Evolutionary conservation across 2,113 vertebrate species (phyloP).

Genomic region (Struthio camelus): DNA sequence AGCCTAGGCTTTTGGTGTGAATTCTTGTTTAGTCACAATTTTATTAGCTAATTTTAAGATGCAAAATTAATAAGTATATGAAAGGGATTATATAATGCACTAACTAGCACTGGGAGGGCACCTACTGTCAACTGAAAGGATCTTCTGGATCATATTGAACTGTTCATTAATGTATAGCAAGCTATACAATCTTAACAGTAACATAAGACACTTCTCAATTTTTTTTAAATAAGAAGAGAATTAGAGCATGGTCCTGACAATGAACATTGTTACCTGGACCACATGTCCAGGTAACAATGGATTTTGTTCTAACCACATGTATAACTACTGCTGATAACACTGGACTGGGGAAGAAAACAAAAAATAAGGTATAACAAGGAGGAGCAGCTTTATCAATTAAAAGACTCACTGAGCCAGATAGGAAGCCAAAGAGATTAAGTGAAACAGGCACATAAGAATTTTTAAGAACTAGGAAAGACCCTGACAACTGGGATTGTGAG

Average conservation of each 20-base stretch:
- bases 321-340: background rate
- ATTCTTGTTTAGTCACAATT: background rate
- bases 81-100: background rate
- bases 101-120: background rate
- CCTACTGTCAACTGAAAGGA: background rate
- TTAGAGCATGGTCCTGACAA: background rate
- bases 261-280: background rate
- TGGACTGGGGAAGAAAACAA: background rate
- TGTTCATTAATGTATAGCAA: background rate
- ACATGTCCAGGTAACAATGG: background rate
- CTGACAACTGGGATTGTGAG: background rate
- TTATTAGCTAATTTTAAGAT: background rate
- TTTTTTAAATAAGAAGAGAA: background rate
- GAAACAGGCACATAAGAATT: background rate
- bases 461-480: background rate
- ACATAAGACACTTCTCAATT: background rate
- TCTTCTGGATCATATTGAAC: background rate
- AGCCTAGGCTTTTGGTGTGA: background rate
- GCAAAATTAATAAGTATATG: background rate
- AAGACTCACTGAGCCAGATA: background rate
- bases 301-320: background rate
- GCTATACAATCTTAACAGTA: background rate
- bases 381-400: background rate
- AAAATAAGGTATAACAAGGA: background rate
- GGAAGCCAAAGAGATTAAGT: background rate